A percentile compares a stretch with the other conserved stretches of the same genome.
phyloP scores from a whole-genome alignment of 2,888 invertebrate species.

The Therioaphis trifolii region DNA sequence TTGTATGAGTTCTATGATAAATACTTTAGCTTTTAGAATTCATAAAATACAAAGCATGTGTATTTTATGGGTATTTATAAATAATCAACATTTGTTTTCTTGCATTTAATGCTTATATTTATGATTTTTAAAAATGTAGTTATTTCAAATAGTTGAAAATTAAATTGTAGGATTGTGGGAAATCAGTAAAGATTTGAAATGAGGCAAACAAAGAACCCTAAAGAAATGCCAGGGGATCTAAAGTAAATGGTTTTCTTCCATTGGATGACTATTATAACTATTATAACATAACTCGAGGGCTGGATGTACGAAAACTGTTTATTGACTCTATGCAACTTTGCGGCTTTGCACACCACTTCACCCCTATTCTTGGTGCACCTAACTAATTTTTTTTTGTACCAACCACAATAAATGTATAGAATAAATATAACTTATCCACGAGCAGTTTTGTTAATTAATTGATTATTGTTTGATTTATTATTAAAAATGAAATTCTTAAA shows the following conservation, averaged over 20 bases:
- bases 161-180: neutral
- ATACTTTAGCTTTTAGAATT: too few relatives aligned
- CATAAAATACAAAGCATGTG: too few relatives aligned
- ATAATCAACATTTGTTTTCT: too few relatives aligned
- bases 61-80: too few relatives aligned
- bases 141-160: neutral
- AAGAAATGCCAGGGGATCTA: neutral
- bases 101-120: too few relatives aligned
- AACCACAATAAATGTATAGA: neutral
- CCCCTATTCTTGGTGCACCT: neutral
- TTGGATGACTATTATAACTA: neutral
- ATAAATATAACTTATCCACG: neutral
- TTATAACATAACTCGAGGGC: neutral
- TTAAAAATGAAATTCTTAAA: too few relatives aligned
- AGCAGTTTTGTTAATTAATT: neutral
- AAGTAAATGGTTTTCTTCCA: neutral
- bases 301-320: neutral
- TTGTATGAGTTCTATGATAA: too few relatives aligned
- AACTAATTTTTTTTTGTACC: neutral
- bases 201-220: neutral
- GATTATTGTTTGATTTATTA: neutral
- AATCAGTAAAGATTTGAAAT: neutral
- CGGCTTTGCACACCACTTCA: neutral
- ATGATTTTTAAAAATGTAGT: too few relatives aligned
- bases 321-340: neutral